These are phyloP conservation scores for Onychorhynchus coronatus DNA, from an alignment of 2,113 vertebrate species.

Conservation along the genomic window DNA sequence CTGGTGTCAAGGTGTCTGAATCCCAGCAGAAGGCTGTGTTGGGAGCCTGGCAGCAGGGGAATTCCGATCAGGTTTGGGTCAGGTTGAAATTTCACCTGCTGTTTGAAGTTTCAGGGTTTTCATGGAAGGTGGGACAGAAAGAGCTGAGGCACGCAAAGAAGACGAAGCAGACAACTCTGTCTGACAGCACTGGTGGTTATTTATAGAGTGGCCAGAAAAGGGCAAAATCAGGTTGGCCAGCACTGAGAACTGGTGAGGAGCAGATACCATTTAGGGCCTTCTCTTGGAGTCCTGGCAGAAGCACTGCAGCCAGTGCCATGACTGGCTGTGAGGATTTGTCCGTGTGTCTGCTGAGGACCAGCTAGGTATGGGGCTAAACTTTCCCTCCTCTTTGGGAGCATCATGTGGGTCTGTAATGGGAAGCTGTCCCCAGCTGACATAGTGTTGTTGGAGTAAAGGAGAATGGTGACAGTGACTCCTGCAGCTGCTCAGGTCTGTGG, in stretches of 20 bases:
- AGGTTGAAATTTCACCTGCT: not conserved
- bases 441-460: not conserved
- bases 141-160: not conserved
- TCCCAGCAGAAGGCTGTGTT: not conserved
- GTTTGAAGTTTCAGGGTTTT: not conserved
- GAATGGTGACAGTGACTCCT: not conserved
- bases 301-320: accelerated
- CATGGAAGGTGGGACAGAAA: not conserved
- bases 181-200: not conserved
- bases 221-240: not conserved
- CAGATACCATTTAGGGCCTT: not conserved
- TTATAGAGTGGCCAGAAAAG: not conserved
- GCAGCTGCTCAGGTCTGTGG: not conserved
- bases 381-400: not conserved
- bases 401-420: not conserved
- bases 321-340: not conserved
- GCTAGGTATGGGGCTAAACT: not conserved
- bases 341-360: accelerated
- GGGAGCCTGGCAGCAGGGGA: not conserved
- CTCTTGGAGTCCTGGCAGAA: not conserved
- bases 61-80: not conserved
- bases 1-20: not conserved
- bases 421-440: not conserved
- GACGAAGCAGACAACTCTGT: not conserved
- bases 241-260: not conserved